A percentile compares a stretch with the other conserved stretches of the same genome.
These are phyloP conservation scores for Siphlonurus alternatus DNA, from an alignment of 2,888 invertebrate genomes.

Conservation along the genomic window DNA sequence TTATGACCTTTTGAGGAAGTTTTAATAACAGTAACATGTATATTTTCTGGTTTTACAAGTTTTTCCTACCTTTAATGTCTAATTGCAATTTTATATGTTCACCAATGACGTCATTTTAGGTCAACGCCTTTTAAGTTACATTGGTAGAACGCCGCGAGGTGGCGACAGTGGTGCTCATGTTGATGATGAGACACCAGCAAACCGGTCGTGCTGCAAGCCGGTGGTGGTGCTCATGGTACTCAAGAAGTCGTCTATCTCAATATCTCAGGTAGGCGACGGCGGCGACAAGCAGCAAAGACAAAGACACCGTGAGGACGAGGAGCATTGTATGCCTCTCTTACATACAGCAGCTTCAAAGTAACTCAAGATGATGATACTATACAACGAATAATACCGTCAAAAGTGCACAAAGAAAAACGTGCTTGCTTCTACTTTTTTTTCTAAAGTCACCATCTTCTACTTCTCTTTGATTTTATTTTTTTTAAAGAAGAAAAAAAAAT, in stretches of 20 bases:
- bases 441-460: too few species aligned
- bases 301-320: background rate
- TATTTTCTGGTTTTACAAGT: background rate
- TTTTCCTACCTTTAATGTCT: background rate
- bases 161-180: background rate
- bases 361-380: background rate
- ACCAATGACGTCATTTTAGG: background rate
- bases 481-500: too few species aligned
- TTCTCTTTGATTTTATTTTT: too few species aligned
- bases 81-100: too few species aligned
- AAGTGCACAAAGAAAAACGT: background rate
- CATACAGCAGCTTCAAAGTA: background rate
- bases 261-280: too few species aligned
- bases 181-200: too few species aligned
- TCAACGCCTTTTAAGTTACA: background rate
- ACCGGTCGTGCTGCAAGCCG: too few species aligned
- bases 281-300: too few species aligned
- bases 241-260: too few species aligned
- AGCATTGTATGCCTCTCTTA: background rate
- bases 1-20: background rate
- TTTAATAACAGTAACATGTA: background rate
- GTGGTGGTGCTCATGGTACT: too few species aligned
- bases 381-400: background rate
- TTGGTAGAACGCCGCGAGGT: background rate
- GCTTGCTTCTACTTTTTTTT: too few species aligned